Percentiles rank a stretch among this genome's conserved stretches.
These are phyloP conservation scores for Drosophila peninsularis DNA, from an alignment of 2,888 invertebrate species.

Conservation along the genomic window DNA sequence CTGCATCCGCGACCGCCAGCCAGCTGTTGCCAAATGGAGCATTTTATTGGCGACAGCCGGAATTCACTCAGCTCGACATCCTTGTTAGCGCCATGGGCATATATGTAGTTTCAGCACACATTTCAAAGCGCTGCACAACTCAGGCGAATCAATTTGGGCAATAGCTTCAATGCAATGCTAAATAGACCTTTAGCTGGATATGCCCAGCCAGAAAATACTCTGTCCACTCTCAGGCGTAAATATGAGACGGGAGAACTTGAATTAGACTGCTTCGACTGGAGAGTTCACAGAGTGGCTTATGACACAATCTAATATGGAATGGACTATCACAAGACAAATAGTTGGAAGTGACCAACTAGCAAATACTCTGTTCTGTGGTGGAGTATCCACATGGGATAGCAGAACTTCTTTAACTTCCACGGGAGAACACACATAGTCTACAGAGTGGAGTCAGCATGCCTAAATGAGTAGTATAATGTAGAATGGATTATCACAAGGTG, in stretches of 20 bases:
- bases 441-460: no score
- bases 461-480: no score
- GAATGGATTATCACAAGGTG: no score
- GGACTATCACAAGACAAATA: no score
- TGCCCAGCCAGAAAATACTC: no score
- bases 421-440: no score
- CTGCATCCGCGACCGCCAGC: background rate
- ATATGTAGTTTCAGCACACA: constrained; percentile 2
- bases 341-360: background rate
- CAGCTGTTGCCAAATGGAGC: constrained; percentile 8
- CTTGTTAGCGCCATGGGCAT: background rate
- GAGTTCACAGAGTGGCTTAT: no score
- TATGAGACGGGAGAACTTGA: no score
- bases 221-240: no score
- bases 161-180: background rate
- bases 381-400: background rate
- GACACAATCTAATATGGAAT: no score
- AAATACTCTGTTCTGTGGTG: background rate
- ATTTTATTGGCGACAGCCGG: constrained; percentile 5
- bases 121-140: background rate
- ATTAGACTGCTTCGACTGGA: no score
- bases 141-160: background rate
- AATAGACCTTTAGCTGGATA: background rate
- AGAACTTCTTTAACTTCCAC: background rate
- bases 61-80: background rate